A percentile compares a stretch with the other conserved stretches of the same genome.
Evolutionary conservation across 1,140 invertebrate species (phyloP).

Genomic region (Tetragonula clypearis): DNA sequence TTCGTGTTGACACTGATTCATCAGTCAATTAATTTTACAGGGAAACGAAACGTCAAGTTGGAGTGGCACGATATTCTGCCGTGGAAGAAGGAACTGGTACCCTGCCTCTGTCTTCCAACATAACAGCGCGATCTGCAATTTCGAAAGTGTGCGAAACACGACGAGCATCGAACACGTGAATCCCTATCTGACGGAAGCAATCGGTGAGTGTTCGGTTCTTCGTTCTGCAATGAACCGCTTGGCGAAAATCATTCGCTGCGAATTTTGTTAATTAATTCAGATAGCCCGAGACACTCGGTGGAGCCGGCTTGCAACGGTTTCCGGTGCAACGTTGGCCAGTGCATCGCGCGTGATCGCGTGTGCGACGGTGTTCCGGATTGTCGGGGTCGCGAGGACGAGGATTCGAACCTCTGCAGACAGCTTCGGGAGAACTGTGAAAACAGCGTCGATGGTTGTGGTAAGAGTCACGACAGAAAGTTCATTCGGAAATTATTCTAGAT

Average conservation of each 20-base stretch:
- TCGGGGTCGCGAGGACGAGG: slow-evolving; percentile 86
- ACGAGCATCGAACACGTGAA: slow-evolving; percentile 81
- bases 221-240: too few relatives aligned
- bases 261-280: neutral
- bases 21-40: neutral
- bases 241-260: too few relatives aligned
- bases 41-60: slow-evolving; percentile 71
- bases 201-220: slow-evolving; percentile 70
- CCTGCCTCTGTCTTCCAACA: slow-evolving; percentile 84
- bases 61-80: slow-evolving; percentile 85
- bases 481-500: neutral
- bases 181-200: slow-evolving; percentile 77
- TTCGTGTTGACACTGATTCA: too few relatives aligned
- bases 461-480: slow-evolving; percentile 55
- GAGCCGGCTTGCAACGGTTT: slow-evolving; percentile 82
- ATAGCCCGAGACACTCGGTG: neutral
- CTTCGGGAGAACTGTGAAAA: slow-evolving; percentile 67
- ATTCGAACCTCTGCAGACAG: slow-evolving; percentile 79
- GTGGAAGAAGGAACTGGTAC: slow-evolving; percentile 83
- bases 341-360: slow-evolving; percentile 84
- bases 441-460: slow-evolving; percentile 67
- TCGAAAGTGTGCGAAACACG: slow-evolving; percentile 75
- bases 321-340: slow-evolving; percentile 88
- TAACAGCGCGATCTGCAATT: slow-evolving; percentile 80
- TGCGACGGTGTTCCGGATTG: slow-evolving; percentile 89